Evolutionary conservation across 2,888 invertebrate species (phyloP).

Genomic region (Archips xylosteana): DNA sequence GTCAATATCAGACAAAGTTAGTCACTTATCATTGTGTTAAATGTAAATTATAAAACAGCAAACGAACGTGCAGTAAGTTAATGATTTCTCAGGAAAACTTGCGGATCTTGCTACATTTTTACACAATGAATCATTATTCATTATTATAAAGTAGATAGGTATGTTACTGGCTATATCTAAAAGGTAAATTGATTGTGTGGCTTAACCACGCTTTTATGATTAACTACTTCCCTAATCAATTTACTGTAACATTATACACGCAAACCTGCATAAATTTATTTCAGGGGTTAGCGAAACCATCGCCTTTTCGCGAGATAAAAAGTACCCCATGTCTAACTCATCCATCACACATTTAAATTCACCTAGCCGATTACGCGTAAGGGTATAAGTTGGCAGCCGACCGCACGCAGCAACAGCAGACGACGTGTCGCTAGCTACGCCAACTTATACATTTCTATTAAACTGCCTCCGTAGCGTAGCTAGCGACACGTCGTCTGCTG

Average conservation of each 20-base stretch:
- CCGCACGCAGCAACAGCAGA: too few species aligned
- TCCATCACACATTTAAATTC: too few species aligned
- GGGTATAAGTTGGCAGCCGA: too few species aligned
- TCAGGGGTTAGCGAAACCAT: too few species aligned
- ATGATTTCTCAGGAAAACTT: conserved; percentile 1
- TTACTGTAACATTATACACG: neutral
- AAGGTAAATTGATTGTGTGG: neutral
- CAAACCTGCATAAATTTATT: neutral
- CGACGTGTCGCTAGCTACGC: too few species aligned
- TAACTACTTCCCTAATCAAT: neutral
- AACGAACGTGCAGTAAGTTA: neutral
- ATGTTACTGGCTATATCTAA: neutral
- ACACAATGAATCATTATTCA: conserved; percentile 20
- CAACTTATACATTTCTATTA: too few species aligned
- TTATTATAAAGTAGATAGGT: neutral
- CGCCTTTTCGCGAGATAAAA: too few species aligned
- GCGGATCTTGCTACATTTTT: conserved; percentile 23
- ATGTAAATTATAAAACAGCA: neutral
- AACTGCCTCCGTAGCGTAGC: too few species aligned
- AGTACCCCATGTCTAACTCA: too few species aligned
- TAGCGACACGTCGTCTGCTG: too few species aligned
- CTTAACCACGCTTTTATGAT: neutral
- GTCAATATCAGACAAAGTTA: neutral
- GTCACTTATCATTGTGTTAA: neutral
- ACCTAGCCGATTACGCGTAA: too few species aligned